Evolutionary conservation across 2,113 vertebrate genomes (phyloP).

Genomic region (Anolis sagrei): DNA sequence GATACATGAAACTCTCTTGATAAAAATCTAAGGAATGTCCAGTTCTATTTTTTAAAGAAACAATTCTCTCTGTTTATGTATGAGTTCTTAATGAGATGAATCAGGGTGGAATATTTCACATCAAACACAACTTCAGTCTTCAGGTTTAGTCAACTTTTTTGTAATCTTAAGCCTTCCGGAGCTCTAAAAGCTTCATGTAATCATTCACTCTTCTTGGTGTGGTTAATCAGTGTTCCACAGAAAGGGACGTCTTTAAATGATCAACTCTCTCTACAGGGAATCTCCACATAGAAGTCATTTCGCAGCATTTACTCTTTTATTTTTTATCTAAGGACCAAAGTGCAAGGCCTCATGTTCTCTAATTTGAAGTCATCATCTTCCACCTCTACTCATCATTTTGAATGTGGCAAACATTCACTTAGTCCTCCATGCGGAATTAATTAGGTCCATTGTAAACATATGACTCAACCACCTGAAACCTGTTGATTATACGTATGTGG

Average conservation of each 20-base stretch:
- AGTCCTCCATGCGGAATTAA: background rate
- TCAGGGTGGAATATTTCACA: background rate
- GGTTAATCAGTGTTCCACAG: background rate
- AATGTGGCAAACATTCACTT: background rate
- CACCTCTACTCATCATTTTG: background rate
- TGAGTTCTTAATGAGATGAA: background rate
- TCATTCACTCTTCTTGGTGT: background rate
- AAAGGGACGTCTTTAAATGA: background rate
- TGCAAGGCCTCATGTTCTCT: too few relatives aligned
- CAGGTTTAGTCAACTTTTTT: background rate
- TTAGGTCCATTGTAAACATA: background rate
- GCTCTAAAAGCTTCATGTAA: background rate
- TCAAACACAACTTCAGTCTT: background rate
- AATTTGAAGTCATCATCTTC: too few relatives aligned
- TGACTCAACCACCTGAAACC: background rate
- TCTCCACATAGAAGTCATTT: background rate
- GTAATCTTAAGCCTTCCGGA: background rate
- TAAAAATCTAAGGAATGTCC: background rate
- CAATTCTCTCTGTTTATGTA: background rate
- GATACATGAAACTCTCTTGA: background rate
- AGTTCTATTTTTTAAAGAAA: background rate
- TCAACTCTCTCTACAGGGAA: background rate
- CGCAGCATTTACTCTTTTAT: background rate
- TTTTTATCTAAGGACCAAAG: background rate
- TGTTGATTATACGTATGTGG: background rate